Evolutionary conservation across 2,888 invertebrate species (phyloP).

Genomic region (Leptothorax acervorum): DNA sequence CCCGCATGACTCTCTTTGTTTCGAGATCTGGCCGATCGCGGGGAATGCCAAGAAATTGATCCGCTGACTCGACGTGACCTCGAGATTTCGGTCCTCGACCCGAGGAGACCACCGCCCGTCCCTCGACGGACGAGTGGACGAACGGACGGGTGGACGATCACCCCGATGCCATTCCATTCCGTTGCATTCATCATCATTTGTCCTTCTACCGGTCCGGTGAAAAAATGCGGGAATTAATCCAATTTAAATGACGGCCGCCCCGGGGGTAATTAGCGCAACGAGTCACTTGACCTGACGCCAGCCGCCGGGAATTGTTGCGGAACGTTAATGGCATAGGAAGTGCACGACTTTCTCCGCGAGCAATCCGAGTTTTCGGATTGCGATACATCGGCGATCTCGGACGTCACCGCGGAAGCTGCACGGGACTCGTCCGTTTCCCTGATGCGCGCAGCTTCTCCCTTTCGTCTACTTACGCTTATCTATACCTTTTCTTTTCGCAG

Average conservation of each 20-base stretch:
- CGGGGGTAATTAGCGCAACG: slow-evolving; percentile 76
- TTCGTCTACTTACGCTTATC: background rate
- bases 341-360: slow-evolving; percentile 59
- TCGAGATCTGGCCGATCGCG: too few species aligned
- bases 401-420: background rate
- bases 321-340: slow-evolving; percentile 65
- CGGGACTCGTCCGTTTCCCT: background rate
- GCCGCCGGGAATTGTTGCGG: slow-evolving; percentile 61
- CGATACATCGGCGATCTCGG: background rate
- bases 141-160: background rate
- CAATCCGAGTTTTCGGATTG: slow-evolving; percentile 37
- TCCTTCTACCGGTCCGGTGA: slow-evolving; percentile 60
- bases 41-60: background rate
- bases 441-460: background rate
- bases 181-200: slow-evolving; percentile 69
- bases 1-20: background rate
- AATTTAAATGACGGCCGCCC: slow-evolving; percentile 75
- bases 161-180: slow-evolving; percentile 59
- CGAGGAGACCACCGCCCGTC: background rate
- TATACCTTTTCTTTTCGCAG: slow-evolving; percentile 85
- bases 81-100: slow-evolving; percentile 2
- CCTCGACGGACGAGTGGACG: background rate
- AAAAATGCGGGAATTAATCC: slow-evolving; percentile 75
- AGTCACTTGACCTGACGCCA: slow-evolving; percentile 76
- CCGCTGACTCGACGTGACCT: background rate